A percentile compares a stretch with the other conserved stretches of the same genome.
These are phyloP conservation scores for Perca schrenkii DNA, from an alignment of 2,113 vertebrate genomes.

Conservation along the genomic window DNA sequence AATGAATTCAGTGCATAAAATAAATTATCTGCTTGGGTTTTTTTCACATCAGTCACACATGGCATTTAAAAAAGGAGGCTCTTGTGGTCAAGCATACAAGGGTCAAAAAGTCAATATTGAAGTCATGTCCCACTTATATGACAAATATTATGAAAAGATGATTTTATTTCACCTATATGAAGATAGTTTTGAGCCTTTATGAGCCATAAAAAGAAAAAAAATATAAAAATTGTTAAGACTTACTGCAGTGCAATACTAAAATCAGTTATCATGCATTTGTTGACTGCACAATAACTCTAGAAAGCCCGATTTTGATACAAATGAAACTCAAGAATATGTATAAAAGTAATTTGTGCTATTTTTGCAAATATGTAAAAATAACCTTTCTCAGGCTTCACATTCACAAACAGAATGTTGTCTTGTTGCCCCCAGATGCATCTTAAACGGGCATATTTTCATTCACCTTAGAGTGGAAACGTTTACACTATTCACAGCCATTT, in stretches of 20 bases:
- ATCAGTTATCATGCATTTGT: not conserved
- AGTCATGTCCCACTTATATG: constrained; percentile 5
- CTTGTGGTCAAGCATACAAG: constrained; percentile 12
- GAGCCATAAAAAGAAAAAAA: not conserved
- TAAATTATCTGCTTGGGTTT: not conserved
- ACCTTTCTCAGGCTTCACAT: constrained; percentile 5
- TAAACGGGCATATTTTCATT: constrained; percentile 30
- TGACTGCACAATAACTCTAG: not conserved
- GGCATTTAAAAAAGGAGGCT: not conserved
- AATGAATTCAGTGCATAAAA: constrained; percentile 3
- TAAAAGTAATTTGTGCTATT: not conserved
- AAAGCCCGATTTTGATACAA: not conserved
- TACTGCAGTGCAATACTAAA: not conserved
- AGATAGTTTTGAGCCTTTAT: constrained; percentile 18
- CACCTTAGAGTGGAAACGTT: constrained; percentile 35
- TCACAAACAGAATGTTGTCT: constrained; percentile 2
- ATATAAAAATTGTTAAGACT: not conserved
- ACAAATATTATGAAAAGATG: not conserved
- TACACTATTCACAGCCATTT: constrained; percentile 44
- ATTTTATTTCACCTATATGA: constrained; percentile 28
- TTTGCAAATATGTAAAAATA: not conserved
- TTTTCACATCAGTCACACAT: constrained; percentile 8
- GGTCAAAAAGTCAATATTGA: constrained; percentile 21
- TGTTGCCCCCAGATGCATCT: constrained; percentile 10
- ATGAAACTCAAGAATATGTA: not conserved